Percentiles rank a stretch among this genome's conserved stretches.
Conservation (phyloP, 1,140 invertebrate species). For the Bombus waltoni region DNA sequence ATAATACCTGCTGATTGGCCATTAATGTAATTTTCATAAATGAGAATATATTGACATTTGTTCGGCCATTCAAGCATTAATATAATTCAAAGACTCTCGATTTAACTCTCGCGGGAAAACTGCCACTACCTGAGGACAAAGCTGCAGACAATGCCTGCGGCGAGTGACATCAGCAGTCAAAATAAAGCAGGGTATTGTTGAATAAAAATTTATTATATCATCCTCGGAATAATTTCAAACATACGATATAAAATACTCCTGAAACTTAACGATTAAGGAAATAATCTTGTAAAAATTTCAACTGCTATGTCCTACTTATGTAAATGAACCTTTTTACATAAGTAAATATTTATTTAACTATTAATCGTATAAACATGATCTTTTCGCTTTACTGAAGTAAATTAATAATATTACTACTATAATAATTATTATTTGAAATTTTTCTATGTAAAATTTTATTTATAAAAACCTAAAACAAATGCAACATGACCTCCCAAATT, state of each 20-base stretch:
- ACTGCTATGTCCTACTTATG: not conserved
- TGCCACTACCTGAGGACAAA: not conserved
- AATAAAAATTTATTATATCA: not conserved
- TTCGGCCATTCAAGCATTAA: not conserved
- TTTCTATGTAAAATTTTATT: no score
- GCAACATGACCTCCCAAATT: no score
- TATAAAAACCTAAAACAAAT: no score
- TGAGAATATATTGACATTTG: not conserved
- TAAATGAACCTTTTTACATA: not conserved
- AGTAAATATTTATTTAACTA: not conserved
- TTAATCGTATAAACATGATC: not conserved
- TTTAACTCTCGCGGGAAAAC: not conserved
- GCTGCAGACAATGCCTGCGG: not conserved
- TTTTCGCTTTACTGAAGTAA: not conserved
- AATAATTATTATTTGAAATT: no score
- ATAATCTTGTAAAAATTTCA: not conserved
- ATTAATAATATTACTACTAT: no score
- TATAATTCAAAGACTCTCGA: not conserved
- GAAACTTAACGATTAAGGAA: not conserved
- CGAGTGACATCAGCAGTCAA: not conserved
- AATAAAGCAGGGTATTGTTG: not conserved
- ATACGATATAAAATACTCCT: not conserved
- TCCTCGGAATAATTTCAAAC: not conserved
- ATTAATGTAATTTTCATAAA: not conserved
- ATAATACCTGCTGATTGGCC: no score